These are phyloP conservation scores for Myotis pilosus DNA, from an alignment of 2,797 vertebrate genomes.

Conservation along the genomic window DNA sequence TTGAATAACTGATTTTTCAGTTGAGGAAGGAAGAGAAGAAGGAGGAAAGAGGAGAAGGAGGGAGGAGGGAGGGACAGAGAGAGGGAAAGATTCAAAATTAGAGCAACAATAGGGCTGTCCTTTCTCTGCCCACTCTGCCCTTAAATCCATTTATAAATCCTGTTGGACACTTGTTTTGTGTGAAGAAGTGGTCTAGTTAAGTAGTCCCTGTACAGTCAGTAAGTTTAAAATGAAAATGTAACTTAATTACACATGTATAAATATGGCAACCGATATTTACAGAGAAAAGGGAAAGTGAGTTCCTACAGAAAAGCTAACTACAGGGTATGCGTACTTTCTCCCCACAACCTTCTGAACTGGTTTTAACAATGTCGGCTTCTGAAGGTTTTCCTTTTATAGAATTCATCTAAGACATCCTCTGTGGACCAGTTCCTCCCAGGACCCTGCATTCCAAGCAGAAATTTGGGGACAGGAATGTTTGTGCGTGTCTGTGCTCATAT, in stretches of 20 bases:
- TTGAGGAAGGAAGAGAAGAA: background rate
- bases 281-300: slow-evolving; percentile 56
- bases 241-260: slow-evolving; percentile 76
- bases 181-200: slow-evolving; percentile 71
- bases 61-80: fast-evolving
- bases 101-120: background rate
- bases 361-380: slow-evolving; percentile 73
- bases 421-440: slow-evolving; percentile 50
- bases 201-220: slow-evolving; percentile 72
- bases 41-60: background rate
- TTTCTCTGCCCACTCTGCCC: background rate
- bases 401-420: slow-evolving; percentile 66
- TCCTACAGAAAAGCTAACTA: slow-evolving; percentile 66
- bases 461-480: slow-evolving; percentile 25
- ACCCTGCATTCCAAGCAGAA: slow-evolving; percentile 58
- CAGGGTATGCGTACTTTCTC: slow-evolving; percentile 62
- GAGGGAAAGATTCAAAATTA: background rate
- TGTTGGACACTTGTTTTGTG: slow-evolving; percentile 65
- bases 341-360: slow-evolving; percentile 62
- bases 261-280: slow-evolving; percentile 79
- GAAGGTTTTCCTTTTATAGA: slow-evolving; percentile 62
- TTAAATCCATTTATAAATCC: slow-evolving; percentile 46
- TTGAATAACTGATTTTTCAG: background rate
- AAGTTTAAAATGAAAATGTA: slow-evolving; percentile 56
- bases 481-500: slow-evolving; percentile 51